Evolutionary conservation across 2,888 invertebrate genomes (phyloP).

Genomic region (Platypus cylindrus): DNA sequence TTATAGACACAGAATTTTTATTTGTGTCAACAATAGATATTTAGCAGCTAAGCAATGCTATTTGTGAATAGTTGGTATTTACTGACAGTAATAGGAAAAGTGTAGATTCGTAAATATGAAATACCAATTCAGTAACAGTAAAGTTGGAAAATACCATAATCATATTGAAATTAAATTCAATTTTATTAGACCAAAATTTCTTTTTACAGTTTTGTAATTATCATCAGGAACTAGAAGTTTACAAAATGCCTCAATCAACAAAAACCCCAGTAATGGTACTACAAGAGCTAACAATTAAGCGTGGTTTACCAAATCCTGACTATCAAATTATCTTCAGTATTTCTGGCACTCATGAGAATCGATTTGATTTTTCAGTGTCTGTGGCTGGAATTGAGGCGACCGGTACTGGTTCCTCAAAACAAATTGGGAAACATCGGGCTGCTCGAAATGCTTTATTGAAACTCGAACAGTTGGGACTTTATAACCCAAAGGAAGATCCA

Average conservation of each 20-base stretch:
- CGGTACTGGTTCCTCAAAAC: slow-evolving; percentile 37
- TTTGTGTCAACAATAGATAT: no score
- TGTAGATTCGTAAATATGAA: no score
- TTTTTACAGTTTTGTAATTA: no score
- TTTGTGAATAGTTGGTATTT: no score
- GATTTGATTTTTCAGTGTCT: slow-evolving; percentile 23
- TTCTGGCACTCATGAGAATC: slow-evolving; percentile 33
- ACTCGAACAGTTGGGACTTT: slow-evolving; percentile 31
- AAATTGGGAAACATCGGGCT: slow-evolving; percentile 48
- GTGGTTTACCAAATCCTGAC: slow-evolving; percentile 37
- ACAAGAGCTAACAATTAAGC: slow-evolving; percentile 51
- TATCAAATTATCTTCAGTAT: slow-evolving; percentile 33
- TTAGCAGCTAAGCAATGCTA: no score
- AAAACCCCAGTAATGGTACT: slow-evolving; percentile 55
- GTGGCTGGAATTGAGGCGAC: slow-evolving; percentile 27
- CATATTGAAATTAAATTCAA: not conserved
- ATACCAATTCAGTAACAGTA: no score
- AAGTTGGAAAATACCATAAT: no score
- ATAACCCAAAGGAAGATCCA: slow-evolving; percentile 25
- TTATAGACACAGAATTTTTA: no score
- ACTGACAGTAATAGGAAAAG: no score
- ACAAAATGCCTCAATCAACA: slow-evolving; percentile 20
- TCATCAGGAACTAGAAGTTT: no score
- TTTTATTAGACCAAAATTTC: not conserved
- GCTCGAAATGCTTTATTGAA: slow-evolving; percentile 38